Evolutionary conservation across 2,888 invertebrate genomes (phyloP).

Genomic region (Microdon myrmicae): DNA sequence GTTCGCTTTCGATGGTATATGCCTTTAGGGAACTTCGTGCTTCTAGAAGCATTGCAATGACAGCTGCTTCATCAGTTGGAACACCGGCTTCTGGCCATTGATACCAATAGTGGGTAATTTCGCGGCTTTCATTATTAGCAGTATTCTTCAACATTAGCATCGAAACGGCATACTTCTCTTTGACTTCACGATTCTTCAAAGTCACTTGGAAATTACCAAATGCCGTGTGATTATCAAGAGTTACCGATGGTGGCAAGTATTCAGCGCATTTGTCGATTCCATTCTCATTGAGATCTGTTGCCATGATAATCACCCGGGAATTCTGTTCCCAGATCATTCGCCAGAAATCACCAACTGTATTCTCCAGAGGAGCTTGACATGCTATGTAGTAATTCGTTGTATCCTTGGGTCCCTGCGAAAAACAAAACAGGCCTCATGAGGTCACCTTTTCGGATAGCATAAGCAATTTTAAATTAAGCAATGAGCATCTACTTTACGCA

Average conservation of each 20-base stretch:
- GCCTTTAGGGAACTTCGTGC: constrained; percentile 71
- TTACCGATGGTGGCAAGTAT: constrained; percentile 90
- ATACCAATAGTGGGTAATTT: constrained; percentile 93
- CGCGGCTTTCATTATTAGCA: constrained; percentile 84
- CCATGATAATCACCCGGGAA: constrained; percentile 86
- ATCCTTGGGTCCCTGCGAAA: constrained; percentile 82
- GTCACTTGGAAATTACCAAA: constrained; percentile 87
- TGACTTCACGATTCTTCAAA: constrained; percentile 87
- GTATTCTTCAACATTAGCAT: constrained; percentile 85
- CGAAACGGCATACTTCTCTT: constrained; percentile 91
- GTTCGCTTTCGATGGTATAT: constrained; percentile 62
- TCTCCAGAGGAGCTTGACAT: constrained; percentile 87
- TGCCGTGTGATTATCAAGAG: constrained; percentile 86
- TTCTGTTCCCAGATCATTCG: constrained; percentile 97
- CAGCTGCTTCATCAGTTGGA: constrained; percentile 82
- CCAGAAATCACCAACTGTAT: constrained; percentile 92
- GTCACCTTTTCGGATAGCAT: too few relatives aligned
- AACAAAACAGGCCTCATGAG: constrained; percentile 10
- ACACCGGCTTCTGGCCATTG: constrained; percentile 89
- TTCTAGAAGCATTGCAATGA: constrained; percentile 89
- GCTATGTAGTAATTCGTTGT: constrained; percentile 88
- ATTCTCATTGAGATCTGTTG: constrained; percentile 89
- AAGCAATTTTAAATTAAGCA: too few relatives aligned
- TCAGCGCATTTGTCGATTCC: constrained; percentile 91
- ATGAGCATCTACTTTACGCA: too few relatives aligned